Evolutionary conservation across 2,113 vertebrate genomes (phyloP).

Genomic region (Pangasianodon gigas): DNA sequence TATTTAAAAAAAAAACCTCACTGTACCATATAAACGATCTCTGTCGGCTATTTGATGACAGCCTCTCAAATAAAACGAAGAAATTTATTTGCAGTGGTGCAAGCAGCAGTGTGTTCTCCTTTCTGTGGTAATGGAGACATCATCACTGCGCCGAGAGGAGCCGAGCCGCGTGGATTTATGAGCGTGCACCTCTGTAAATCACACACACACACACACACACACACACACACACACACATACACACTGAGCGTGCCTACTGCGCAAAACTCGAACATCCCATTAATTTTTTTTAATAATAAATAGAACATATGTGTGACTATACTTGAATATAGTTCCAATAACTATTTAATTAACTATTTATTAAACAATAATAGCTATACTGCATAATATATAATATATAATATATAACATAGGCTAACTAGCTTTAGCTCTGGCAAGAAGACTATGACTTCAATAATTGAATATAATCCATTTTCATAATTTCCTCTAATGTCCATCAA

Average conservation of each 20-base stretch:
- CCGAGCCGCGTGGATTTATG: slow-evolving; percentile 42
- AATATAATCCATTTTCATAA: slow-evolving; percentile 26
- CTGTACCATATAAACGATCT: not conserved
- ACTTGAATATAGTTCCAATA: not conserved
- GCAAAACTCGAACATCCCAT: not conserved
- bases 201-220: slow-evolving; percentile 27
- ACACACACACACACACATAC: slow-evolving; percentile 21
- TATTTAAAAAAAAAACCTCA: not conserved
- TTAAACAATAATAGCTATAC: not conserved
- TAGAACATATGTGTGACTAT: not conserved
- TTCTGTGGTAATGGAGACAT: slow-evolving; percentile 46
- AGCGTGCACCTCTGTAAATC: slow-evolving; percentile 24
- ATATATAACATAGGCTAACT: not conserved
- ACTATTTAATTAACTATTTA: not conserved
- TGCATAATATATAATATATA: not conserved
- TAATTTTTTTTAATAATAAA: not conserved
- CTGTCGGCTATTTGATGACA: slow-evolving; percentile 26
- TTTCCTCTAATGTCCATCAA: not conserved
- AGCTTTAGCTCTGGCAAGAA: not conserved
- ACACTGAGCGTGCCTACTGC: not conserved
- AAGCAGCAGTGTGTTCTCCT: slow-evolving; percentile 33
- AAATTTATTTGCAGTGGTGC: slow-evolving; percentile 26
- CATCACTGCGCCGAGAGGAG: slow-evolving; percentile 39
- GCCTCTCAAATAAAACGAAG: slow-evolving; percentile 24
- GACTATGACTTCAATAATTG: not conserved